These are phyloP conservation scores for Typhlomys cinereus DNA, from an alignment of 2,113 vertebrate genomes.

Conservation along the genomic window DNA sequence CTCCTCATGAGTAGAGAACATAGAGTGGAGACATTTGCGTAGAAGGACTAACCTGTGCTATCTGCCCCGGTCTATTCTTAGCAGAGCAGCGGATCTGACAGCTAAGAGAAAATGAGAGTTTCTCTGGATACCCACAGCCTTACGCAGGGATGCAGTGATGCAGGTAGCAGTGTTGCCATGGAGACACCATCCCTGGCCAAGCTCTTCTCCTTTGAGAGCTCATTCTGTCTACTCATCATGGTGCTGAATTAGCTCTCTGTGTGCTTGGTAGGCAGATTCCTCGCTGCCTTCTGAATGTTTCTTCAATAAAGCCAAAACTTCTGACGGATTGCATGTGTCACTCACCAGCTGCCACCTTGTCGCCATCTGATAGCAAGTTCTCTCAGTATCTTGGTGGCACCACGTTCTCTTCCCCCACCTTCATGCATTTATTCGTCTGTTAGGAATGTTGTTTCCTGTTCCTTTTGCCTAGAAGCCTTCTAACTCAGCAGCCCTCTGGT, in stretches of 20 bases:
- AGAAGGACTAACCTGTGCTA: neutral
- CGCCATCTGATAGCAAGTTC: neutral
- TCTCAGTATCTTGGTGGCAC: neutral
- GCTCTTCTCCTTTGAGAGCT: conserved; percentile 54
- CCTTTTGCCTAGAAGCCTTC: neutral
- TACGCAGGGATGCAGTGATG: conserved; percentile 45
- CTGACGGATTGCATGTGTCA: neutral
- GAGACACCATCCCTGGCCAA: conserved; percentile 65
- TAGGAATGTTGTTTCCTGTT: neutral
- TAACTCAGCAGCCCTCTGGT: neutral
- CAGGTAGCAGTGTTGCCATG: conserved; percentile 71
- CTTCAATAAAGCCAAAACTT: neutral
- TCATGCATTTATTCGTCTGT: neutral
- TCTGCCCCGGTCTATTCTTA: conserved; percentile 42
- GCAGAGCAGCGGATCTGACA: conserved; percentile 10
- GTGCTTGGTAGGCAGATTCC: conserved; percentile 42
- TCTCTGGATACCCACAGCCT: conserved; percentile 36
- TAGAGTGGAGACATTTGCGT: neutral
- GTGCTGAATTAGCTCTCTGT: conserved; percentile 39
- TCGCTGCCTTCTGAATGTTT: neutral
- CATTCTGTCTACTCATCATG: conserved; percentile 27
- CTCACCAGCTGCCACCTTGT: neutral
- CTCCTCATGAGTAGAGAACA: conserved; percentile 1
- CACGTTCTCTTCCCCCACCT: neutral
- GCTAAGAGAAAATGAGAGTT: conserved; percentile 18